Percentiles rank a stretch among this genome's conserved stretches.
Conservation (phyloP, 2,113 vertebrate species). For the Hemiscyllium ocellatum region DNA sequence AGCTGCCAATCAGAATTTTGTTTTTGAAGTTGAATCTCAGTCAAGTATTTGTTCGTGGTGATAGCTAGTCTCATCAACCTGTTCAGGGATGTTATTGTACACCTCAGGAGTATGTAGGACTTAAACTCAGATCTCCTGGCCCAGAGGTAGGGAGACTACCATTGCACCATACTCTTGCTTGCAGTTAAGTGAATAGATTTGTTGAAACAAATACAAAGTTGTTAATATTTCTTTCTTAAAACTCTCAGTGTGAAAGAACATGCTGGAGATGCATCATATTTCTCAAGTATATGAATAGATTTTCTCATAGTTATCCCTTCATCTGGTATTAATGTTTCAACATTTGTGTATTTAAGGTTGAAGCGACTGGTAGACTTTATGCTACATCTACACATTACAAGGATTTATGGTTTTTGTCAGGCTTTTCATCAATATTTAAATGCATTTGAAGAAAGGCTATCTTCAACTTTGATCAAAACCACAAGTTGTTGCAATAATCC, state of each 20-base stretch:
- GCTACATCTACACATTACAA: background rate
- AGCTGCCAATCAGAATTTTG: background rate
- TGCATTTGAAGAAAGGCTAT: background rate
- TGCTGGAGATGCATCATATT: background rate
- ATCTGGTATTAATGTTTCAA: background rate
- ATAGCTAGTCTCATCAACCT: too few species aligned
- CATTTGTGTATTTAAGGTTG: background rate
- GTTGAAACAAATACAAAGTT: background rate
- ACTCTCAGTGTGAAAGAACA: background rate
- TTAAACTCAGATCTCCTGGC: too few species aligned
- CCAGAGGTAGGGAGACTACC: too few species aligned
- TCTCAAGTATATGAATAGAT: background rate
- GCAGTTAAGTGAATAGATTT: background rate
- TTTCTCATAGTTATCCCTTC: background rate
- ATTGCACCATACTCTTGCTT: too few species aligned
- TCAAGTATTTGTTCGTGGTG: background rate
- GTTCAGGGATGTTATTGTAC: too few species aligned
- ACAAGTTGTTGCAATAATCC: conserved; percentile 5
- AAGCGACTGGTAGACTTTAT: background rate
- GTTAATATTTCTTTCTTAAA: background rate
- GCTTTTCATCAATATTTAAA: background rate
- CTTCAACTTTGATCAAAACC: conserved; percentile 2
- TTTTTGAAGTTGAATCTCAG: background rate
- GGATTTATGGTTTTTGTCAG: background rate
- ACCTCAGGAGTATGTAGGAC: too few species aligned